Percentiles rank a stretch among this genome's conserved stretches.
phyloP scores from a whole-genome alignment of 2,797 vertebrate genomes.

The Pogoniulus pusillus region DNA sequence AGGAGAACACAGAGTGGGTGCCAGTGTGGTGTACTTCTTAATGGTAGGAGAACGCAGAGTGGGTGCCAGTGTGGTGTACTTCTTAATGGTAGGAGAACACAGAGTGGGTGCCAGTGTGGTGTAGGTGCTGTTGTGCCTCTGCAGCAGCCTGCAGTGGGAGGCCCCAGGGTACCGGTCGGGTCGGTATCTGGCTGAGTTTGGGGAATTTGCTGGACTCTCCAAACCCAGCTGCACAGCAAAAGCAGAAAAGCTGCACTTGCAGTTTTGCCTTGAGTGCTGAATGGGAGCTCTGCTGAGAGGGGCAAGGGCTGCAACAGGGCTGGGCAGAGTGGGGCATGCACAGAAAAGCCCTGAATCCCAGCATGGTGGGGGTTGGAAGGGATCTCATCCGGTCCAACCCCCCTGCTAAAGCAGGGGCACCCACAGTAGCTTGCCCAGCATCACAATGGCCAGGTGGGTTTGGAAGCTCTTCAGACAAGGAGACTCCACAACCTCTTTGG shows the following conservation, averaged over 20 bases:
- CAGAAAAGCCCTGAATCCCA: not conserved
- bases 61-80: too few species aligned
- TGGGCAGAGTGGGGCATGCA: not conserved
- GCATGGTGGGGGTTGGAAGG: too few species aligned
- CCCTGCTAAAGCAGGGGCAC: too few species aligned
- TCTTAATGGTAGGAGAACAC: not conserved
- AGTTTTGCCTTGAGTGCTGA: slow-evolving; percentile 35
- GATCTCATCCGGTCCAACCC: too few species aligned
- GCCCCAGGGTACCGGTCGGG: not conserved
- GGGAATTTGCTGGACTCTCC: slow-evolving; percentile 58
- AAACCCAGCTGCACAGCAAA: not conserved
- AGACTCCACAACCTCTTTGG: not conserved
- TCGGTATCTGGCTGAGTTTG: not conserved
- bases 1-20: too few species aligned
- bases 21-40: too few species aligned
- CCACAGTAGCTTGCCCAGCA: too few species aligned
- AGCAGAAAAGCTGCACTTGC: slow-evolving; percentile 53
- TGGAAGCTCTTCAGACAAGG: too few species aligned
- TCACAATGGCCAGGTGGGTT: too few species aligned
- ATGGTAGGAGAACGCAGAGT: too few species aligned
- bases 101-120: not conserved
- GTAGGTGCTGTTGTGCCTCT: not conserved
- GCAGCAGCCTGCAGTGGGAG: not conserved
- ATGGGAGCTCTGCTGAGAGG: not conserved
- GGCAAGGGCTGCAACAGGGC: not conserved